A percentile compares a stretch with the other conserved stretches of the same genome.
Evolutionary conservation across 1,140 invertebrate genomes (phyloP).

Genomic region (Propsilocerus akamusi): DNA sequence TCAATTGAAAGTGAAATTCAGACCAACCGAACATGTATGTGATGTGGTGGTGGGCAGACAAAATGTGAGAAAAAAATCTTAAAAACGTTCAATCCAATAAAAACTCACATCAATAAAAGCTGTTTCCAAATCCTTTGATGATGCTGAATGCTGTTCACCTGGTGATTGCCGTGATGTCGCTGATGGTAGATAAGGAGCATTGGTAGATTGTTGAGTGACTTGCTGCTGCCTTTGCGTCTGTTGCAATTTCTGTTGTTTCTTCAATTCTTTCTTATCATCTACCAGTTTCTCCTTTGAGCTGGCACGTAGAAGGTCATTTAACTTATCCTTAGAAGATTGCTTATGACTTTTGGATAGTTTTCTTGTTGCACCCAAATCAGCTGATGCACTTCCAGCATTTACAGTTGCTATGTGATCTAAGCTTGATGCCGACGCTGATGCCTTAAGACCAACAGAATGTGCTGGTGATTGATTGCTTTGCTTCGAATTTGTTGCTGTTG

Average conservation of each 20-base stretch:
- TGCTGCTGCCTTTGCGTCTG: conserved; percentile 9
- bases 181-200: conserved; percentile 3
- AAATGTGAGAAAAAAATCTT: too few relatives aligned
- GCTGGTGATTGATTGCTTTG: conserved; percentile 26
- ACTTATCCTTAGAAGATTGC: not conserved
- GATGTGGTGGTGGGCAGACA: too few relatives aligned
- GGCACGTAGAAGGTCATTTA: not conserved
- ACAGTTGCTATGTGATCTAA: conserved; percentile 18
- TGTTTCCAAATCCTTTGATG: too few relatives aligned
- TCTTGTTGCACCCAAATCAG: conserved; percentile 5
- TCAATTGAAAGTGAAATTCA: not conserved
- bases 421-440: conserved; percentile 29
- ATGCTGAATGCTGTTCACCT: conserved; percentile 5
- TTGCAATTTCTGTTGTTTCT: conserved; percentile 9
- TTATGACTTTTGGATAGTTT: conserved; percentile 1
- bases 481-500: conserved; percentile 17
- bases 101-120: too few relatives aligned
- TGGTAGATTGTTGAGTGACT: not conserved
- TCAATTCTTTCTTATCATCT: conserved; percentile 26
- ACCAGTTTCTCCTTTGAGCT: conserved; percentile 29
- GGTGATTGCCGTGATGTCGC: conserved; percentile 6
- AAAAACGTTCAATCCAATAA: too few relatives aligned
- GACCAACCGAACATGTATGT: too few relatives aligned
- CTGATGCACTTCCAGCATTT: conserved; percentile 5
- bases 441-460: conserved; percentile 18